These are phyloP conservation scores for Nymphalis c-album DNA, from an alignment of 2,888 invertebrate genomes.

Conservation along the genomic window DNA sequence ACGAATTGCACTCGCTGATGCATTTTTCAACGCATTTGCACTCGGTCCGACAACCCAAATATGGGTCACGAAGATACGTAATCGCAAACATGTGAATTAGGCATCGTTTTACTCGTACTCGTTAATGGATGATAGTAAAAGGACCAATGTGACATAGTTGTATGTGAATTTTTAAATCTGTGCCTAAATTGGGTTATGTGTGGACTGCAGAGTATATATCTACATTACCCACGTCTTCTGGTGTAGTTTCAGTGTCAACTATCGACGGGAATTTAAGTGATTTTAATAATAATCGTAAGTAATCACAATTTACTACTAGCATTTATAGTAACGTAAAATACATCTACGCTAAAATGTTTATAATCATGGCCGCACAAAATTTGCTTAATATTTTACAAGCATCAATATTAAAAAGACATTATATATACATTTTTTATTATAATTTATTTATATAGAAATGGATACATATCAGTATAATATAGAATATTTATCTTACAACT, in stretches of 20 bases:
- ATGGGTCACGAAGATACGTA: constrained; percentile 49
- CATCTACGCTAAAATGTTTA: too few relatives aligned
- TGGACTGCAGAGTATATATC: not conserved
- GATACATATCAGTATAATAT: too few relatives aligned
- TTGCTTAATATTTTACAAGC: too few relatives aligned
- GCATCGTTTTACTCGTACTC: not conserved
- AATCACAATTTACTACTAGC: not conserved
- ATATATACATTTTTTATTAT: too few relatives aligned
- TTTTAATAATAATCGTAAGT: constrained; percentile 1
- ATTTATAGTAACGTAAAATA: not conserved
- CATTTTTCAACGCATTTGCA: constrained; percentile 74
- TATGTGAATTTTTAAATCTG: constrained; percentile 3
- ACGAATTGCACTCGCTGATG: constrained; percentile 81
- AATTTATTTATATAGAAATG: too few relatives aligned
- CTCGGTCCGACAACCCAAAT: constrained; percentile 46
- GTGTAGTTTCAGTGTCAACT: constrained; percentile 3
- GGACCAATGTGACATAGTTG: constrained; percentile 6
- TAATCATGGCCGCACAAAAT: too few relatives aligned
- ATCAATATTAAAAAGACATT: too few relatives aligned
- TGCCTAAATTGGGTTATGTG: not conserved
- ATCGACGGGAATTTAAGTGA: constrained; percentile 1
- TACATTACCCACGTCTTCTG: not conserved
- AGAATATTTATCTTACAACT: too few relatives aligned
- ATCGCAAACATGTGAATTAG: constrained; percentile 11
- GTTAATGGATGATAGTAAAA: not conserved